Evolutionary conservation across 2,113 vertebrate genomes (phyloP), one percentile per base, ranked within the genome.

Genomic region (Nibea albiflora): DNA sequence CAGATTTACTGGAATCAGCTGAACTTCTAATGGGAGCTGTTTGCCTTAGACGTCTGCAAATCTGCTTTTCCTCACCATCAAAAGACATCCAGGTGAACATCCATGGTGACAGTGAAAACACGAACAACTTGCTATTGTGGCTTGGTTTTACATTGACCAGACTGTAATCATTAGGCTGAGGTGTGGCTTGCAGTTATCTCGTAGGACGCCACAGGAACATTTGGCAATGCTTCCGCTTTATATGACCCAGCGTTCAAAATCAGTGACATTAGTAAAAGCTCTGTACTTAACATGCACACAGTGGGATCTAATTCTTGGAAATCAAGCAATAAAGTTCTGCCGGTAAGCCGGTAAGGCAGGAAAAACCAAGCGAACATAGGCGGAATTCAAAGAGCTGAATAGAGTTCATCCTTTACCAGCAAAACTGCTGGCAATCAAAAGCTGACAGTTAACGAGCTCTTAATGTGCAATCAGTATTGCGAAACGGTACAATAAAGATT

Each of bases 401-500:
- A 47, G 50, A 67, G 53, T 16, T n/a, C 24, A 50, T 28, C 47
- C 4, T 53, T 7, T 3, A 71, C n/a, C 54, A 60, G 54, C 49
- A 54, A 44, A 64, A 42, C 17, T 56, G n/a, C 49, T 7, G 22
- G 14, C 31, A 63, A 12, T 63, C 47, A 24, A 11, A 20, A 54
- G 20, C 35, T 44, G 12, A 11, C 19, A 1, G n/a, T 52, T 72
- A 76, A 73, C 77, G 54, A 58, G 78, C 16, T 54, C 44, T 63
- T 80, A 66, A 70, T 74, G 65, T 50, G 53, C 26, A 72, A 76
- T 78, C 69, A 46, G 60, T 10, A 39, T 61, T 52, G 11, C 47
- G 44, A 22, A 80, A 70, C 19, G 26, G 26, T 4, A 11, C 73
- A 75, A 39, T 68, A 74, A 75, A 78, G 76, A 65, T 80, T 22